phyloP scores from a whole-genome alignment of 2,888 invertebrate genomes.

The Toxonevra muliebris region DNA sequence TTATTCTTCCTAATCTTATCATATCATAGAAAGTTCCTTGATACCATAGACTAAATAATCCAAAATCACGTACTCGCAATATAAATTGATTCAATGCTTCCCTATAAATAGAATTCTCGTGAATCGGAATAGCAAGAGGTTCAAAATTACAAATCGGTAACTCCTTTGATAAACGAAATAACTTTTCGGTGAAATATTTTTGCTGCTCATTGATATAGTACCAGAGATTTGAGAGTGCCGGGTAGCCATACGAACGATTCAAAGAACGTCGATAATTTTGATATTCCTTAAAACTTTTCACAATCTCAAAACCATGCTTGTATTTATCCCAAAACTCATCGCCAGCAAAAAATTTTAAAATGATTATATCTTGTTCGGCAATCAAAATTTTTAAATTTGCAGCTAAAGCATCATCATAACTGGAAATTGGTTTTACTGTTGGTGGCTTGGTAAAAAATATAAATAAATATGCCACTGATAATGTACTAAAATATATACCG shows the following conservation, averaged over 20 bases:
- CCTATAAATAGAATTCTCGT: constrained; percentile 42
- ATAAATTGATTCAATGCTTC: constrained; percentile 36
- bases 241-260: constrained; percentile 17
- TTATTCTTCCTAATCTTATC: constrained; percentile 16
- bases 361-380: neutral
- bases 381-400: constrained; percentile 10
- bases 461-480: constrained; percentile 6
- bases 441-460: constrained; percentile 24
- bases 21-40: constrained; percentile 35
- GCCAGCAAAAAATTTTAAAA: constrained; percentile 8
- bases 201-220: constrained; percentile 12
- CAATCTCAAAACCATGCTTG: neutral
- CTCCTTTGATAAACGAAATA: constrained; percentile 20
- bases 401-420: neutral
- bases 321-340: constrained; percentile 14
- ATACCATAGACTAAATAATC: constrained; percentile 40
- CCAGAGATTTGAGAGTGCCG: constrained; percentile 7
- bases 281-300: constrained; percentile 11
- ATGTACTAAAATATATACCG: constrained; percentile 9
- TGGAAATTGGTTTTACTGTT: neutral
- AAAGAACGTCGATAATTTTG: constrained; percentile 13
- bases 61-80: constrained; percentile 22
- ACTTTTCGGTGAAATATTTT: constrained; percentile 11
- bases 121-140: constrained; percentile 10
- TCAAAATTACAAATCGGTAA: constrained; percentile 7